Conservation (phyloP, 2,888 invertebrate species). For the Drosophila prolongata region DNA sequence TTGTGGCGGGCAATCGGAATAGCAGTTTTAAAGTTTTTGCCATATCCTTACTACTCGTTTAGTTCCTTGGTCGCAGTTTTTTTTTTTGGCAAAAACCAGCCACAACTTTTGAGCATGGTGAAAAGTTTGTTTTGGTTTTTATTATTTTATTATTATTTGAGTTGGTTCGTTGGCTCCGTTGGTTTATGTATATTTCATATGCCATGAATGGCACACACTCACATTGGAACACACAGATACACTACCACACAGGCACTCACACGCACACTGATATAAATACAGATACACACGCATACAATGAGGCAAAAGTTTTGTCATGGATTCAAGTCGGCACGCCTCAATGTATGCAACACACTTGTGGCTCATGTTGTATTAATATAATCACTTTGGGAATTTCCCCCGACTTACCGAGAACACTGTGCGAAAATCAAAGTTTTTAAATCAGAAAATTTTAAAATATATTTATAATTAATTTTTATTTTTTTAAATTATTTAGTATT, state of each 20-base stretch:
- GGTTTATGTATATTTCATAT: slow-evolving; percentile 68
- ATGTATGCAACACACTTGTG: slow-evolving; percentile 73
- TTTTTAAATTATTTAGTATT: too few species aligned
- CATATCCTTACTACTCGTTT: not conserved
- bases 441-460: not conserved
- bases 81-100: not conserved
- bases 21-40: not conserved
- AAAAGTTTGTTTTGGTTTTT: slow-evolving; percentile 53
- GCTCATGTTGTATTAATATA: slow-evolving; percentile 80
- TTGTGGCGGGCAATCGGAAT: slow-evolving; percentile 1
- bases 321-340: slow-evolving; percentile 41
- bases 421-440: not conserved
- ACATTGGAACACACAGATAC: not conserved
- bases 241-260: not conserved
- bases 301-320: slow-evolving; percentile 41
- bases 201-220: slow-evolving; percentile 22
- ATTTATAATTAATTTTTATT: too few species aligned
- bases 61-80: slow-evolving; percentile 12
- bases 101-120: slow-evolving; percentile 25
- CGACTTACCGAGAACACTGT: slow-evolving; percentile 27
- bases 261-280: not conserved
- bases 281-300: slow-evolving; percentile 5
- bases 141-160: slow-evolving; percentile 64
- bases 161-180: slow-evolving; percentile 44
- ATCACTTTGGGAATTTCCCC: slow-evolving; percentile 79